These are phyloP conservation scores for Grus americana DNA, from an alignment of 2,113 vertebrate genomes.

Conservation along the genomic window DNA sequence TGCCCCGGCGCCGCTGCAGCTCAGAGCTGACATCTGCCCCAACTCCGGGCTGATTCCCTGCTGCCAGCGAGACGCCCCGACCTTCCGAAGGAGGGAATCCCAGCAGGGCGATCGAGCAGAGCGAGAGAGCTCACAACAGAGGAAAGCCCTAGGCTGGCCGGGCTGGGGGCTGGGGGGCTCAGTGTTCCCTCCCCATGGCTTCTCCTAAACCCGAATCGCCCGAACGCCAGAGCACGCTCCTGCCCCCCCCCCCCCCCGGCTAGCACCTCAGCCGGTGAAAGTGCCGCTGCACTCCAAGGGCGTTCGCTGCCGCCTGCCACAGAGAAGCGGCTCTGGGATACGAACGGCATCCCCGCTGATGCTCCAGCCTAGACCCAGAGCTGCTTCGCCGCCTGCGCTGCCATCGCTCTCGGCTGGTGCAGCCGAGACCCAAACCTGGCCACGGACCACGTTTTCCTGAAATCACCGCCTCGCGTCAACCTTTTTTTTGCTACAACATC, in stretches of 20 bases:
- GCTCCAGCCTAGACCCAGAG: not conserved
- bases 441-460: not conserved
- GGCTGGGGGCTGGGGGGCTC: not conserved
- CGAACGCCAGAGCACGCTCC: not conserved
- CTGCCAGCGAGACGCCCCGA: too few relatives aligned
- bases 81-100: not conserved
- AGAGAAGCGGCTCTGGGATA: not conserved
- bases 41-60: not conserved
- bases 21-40: not conserved
- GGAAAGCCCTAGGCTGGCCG: not conserved
- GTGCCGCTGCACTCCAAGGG: not conserved
- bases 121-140: not conserved
- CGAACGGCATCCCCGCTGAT: not conserved
- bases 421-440: not conserved
- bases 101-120: not conserved
- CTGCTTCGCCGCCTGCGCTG: not conserved
- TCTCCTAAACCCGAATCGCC: not conserved
- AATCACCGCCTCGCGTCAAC: not conserved
- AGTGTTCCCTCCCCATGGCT: not conserved
- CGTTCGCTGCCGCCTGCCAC: too few relatives aligned
- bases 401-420: not conserved
- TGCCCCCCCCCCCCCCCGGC: not conserved
- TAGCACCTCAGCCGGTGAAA: not conserved
- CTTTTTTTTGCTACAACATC: not conserved
- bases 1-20: not conserved